Percentiles rank a stretch among this genome's conserved stretches.
Evolutionary conservation across 2,113 vertebrate genomes (phyloP).

Genomic region (Pavo muticus): DNA sequence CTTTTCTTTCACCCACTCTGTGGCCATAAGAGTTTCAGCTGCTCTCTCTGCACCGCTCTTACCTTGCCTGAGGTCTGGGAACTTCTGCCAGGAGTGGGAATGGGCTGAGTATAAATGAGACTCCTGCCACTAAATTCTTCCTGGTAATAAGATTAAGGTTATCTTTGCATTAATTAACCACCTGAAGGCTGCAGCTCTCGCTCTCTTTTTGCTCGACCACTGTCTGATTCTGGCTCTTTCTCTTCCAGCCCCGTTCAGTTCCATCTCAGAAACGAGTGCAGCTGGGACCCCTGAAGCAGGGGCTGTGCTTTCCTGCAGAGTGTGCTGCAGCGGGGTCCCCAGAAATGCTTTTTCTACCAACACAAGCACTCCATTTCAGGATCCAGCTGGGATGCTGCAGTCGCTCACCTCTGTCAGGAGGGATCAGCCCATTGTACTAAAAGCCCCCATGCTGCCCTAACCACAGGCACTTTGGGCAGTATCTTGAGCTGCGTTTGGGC

Average conservation of each 20-base stretch:
- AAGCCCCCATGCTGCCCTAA: neutral
- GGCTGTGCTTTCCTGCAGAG: neutral
- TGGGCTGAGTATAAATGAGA: neutral
- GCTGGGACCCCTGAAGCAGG: rapidly evolving
- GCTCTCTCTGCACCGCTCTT: neutral
- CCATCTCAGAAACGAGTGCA: neutral
- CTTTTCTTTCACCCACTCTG: neutral
- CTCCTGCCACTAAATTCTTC: neutral
- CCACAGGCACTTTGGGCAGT: neutral
- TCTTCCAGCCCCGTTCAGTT: neutral
- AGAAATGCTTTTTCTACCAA: neutral
- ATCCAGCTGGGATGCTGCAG: neutral
- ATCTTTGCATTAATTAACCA: neutral
- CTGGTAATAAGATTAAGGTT: neutral
- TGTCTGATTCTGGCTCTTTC: neutral
- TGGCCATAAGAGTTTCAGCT: neutral
- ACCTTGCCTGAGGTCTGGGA: neutral
- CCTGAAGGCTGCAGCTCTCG: neutral
- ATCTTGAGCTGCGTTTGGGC: neutral
- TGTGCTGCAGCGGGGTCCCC: neutral
- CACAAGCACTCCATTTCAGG: neutral
- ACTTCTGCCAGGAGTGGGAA: neutral
- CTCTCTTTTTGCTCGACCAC: neutral
- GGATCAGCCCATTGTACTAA: neutral
- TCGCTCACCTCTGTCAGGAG: neutral